Evolutionary conservation across 2,888 invertebrate genomes (phyloP), one percentile per base, ranked within the genome.

Genomic region (Scaptomyza reducta): DNA sequence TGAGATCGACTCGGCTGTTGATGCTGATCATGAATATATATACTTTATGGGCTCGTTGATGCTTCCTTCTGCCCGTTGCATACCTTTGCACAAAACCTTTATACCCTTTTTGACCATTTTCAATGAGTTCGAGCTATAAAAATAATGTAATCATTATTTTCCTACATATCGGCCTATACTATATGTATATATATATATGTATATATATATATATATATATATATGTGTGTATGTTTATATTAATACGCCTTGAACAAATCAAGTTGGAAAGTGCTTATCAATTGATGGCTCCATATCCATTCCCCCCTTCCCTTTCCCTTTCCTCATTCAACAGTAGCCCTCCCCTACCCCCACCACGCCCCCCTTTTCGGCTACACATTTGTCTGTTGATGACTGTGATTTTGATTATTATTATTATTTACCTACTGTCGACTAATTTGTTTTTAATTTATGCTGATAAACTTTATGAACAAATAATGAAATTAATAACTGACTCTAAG

Each of bases 381-480:
- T 18, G 27, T 27, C 27, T 27, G 27, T 27, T 51, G 51, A 38
- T 57, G 64, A 40, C 74, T 65, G 64, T 85, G 82, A 87, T 87
- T 86, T 83, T 83, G 79, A 83, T 83, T 83, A 85, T 86, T 87
- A 77, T 87, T 88, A 14, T 40, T 40, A 86, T 83, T 87, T 83
- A 86, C 83, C 88, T 83, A 77, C 83, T 86, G 84, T 80, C 77
- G 81, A 84, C 84, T 87, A 87, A 87, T 88, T 87, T 87, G 89
- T 83, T 87, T 87, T 87, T 87, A 87, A 89, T 87, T 86, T 89
- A 83, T 72, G 82, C 81, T 80, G 88, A 88, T 85, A 88, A 83
- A 83, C 79, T 71, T 74, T 57, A 82, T 87, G 85, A 82, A 78
- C 71, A 87, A 82, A 85, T 82, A 83, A 79, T 79, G 70, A 82